Conservation (phyloP, 2,797 vertebrate genomes). For the Eulemur albifrons region DNA sequence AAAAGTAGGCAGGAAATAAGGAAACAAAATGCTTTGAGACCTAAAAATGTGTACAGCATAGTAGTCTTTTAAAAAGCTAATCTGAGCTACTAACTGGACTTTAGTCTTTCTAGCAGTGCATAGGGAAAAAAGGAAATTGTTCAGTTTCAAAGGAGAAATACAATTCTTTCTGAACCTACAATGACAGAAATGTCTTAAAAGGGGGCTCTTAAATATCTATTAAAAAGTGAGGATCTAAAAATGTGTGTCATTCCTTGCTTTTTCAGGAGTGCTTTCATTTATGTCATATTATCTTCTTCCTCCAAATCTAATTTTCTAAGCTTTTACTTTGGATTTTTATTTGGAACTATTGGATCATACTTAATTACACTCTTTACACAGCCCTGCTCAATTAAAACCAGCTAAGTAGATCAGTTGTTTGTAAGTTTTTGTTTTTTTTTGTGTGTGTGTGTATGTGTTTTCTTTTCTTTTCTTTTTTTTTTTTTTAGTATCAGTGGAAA, state of each 20-base stretch:
- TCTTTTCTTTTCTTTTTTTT: too few species aligned
- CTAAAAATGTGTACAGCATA: background rate
- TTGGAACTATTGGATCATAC: background rate
- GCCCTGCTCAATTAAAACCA: background rate
- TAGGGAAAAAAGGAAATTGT: background rate
- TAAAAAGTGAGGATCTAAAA: background rate
- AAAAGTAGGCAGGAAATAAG: background rate
- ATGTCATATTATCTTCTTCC: background rate
- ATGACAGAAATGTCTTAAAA: background rate
- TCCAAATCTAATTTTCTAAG: constrained; percentile 24
- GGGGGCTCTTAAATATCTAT: background rate
- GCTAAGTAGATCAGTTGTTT: background rate
- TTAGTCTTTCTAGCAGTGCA: background rate
- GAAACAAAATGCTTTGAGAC: background rate
- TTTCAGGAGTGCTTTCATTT: background rate
- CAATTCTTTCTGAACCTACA: background rate
- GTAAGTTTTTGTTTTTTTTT: background rate
- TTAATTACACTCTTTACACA: background rate
- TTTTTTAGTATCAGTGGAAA: background rate
- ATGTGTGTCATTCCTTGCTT: background rate
- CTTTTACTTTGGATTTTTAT: constrained; percentile 3
- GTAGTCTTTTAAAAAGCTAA: background rate
- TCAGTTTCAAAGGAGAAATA: constrained; percentile 17
- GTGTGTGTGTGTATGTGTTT: too few species aligned
- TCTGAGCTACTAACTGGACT: background rate